Conservation (phyloP, 2,888 invertebrate species). For the Melangyna quadrimaculata region DNA sequence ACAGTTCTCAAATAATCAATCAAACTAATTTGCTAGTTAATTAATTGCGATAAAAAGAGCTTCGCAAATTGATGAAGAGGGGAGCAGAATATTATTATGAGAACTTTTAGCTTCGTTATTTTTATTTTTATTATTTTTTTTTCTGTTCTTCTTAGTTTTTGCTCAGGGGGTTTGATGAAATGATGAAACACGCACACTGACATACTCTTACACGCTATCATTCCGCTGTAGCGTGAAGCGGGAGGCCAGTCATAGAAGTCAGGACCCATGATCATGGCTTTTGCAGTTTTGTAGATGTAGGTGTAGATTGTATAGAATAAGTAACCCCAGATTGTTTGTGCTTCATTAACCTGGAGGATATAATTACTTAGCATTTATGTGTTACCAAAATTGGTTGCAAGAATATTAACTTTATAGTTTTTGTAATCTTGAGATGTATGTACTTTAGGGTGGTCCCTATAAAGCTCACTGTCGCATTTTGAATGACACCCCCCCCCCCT, state of each 20-base stretch:
- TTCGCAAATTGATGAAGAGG: constrained; percentile 58
- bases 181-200: constrained; percentile 42
- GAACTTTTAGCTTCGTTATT: constrained; percentile 68
- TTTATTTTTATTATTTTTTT: constrained; percentile 23
- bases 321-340: constrained; percentile 57
- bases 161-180: constrained; percentile 26
- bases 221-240: neutral
- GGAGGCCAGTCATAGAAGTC: no score
- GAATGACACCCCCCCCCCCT: no score
- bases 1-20: constrained; percentile 72
- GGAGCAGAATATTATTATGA: constrained; percentile 18
- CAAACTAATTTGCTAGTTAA: constrained; percentile 72
- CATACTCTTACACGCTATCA: neutral
- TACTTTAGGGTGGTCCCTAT: no score
- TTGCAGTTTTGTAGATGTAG: constrained; percentile 47
- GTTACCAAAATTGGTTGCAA: constrained; percentile 54
- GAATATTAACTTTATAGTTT: no score
- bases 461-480: no score
- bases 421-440: no score
- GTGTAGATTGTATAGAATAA: constrained; percentile 23
- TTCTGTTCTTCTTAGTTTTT: no score
- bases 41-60: constrained; percentile 71
- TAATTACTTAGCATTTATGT: constrained; percentile 65
- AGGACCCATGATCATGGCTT: constrained; percentile 33
- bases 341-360: constrained; percentile 68